Conservation (phyloP, 2,113 vertebrate species). For the Paradoxurus hermaphroditus region DNA sequence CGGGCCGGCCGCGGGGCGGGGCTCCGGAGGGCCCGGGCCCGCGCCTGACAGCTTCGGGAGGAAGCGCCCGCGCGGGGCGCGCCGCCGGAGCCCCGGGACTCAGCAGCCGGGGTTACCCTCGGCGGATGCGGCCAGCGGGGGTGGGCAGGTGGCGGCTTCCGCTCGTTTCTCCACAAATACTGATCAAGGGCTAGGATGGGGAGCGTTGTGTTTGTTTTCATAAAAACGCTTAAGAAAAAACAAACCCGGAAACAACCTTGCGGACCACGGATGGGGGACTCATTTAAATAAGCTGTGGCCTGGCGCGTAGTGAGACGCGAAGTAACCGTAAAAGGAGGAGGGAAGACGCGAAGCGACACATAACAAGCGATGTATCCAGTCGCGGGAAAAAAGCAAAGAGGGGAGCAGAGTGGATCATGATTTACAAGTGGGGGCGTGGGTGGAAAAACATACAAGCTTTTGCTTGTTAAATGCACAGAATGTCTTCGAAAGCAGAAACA, state of each 20-base stretch:
- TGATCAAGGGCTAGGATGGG: neutral
- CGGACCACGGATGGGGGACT: neutral
- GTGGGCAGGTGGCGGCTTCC: neutral
- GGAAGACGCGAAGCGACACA: neutral
- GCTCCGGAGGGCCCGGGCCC: neutral
- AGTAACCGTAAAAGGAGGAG: neutral
- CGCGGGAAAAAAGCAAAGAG: neutral
- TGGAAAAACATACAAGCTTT: neutral
- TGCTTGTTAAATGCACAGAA: neutral
- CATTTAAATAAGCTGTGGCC: neutral
- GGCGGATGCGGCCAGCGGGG: neutral
- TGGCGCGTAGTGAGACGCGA: neutral
- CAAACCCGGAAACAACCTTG: neutral
- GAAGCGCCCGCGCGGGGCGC: accelerated
- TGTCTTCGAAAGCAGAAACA: neutral
- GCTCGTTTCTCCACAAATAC: neutral
- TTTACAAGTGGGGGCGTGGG: neutral
- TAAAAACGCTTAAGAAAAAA: neutral
- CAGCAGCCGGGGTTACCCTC: neutral
- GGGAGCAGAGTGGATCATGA: neutral
- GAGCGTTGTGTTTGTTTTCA: neutral
- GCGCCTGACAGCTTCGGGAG: slow-evolving; percentile 47
- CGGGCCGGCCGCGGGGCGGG: slow-evolving; percentile 25
- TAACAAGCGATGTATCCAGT: neutral
- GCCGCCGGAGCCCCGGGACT: accelerated